These are phyloP conservation scores for Microcebus tavaratra DNA, from an alignment of 2,113 vertebrate genomes.

Conservation along the genomic window DNA sequence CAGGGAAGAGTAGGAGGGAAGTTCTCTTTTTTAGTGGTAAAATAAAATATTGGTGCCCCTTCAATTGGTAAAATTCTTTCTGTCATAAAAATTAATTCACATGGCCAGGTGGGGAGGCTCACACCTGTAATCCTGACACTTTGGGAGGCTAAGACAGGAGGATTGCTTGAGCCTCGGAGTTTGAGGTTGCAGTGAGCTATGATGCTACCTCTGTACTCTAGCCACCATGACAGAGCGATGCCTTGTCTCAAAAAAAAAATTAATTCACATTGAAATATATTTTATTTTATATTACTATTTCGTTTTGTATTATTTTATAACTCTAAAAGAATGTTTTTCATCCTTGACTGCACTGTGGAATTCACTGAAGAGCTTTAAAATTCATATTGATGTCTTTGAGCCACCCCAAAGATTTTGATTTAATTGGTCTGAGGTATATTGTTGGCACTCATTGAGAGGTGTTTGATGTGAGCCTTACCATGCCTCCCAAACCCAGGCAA, in stretches of 20 bases:
- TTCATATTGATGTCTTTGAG: neutral
- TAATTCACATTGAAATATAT: neutral
- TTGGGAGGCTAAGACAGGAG: too few relatives aligned
- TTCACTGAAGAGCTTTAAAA: neutral
- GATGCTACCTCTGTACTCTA: too few relatives aligned
- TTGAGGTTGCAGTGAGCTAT: too few relatives aligned
- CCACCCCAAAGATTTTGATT: neutral
- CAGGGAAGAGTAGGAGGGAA: accelerated
- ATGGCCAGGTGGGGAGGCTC: too few relatives aligned
- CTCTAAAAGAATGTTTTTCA: neutral
- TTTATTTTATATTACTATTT: neutral
- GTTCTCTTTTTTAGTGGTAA: neutral
- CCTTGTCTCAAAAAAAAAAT: too few relatives aligned
- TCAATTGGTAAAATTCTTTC: neutral
- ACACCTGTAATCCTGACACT: too few relatives aligned
- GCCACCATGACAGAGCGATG: too few relatives aligned
- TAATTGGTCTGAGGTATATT: neutral
- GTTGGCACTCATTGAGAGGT: neutral
- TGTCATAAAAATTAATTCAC: neutral
- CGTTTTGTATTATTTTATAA: neutral
- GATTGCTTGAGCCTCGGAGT: too few relatives aligned
- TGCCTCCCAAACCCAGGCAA: neutral
- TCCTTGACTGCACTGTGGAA: neutral
- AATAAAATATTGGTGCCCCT: neutral
- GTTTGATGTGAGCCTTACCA: neutral